Evolutionary conservation across 2,113 vertebrate species (phyloP), one percentile per base, ranked within the genome.

Genomic region (Corythoichthys haematopterus): DNA sequence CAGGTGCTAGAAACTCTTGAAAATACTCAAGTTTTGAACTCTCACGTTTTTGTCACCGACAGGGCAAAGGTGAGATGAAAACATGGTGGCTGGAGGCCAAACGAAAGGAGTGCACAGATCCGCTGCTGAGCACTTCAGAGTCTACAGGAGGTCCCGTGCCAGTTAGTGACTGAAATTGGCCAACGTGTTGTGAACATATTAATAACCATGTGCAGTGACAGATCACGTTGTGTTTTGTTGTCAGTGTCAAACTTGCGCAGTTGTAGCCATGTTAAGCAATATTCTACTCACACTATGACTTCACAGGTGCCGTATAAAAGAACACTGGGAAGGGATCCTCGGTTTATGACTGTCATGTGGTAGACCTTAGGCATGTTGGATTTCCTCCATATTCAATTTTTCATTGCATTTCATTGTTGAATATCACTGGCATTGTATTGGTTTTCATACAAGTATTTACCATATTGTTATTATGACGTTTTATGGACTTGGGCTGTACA

Each of bases 51-150:
- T 72, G 53, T 57, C 56, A 65, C 64, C 13, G 40, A 68, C 76
- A 92, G 91, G 91, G 90, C 5, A 92, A 93, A 84, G 90, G 89
- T n/a, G 88, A 90, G 15, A 92, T 93, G 89, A 91, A 74, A 35
- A 92, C 92, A 37, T 92, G 90, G 90, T 93, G 91, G 91, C 87
- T 92, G 9, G 88, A 92, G 50, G 81, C 87, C 56, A 92, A 90
- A 70, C 82, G 60, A 70, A 46, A 78, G 0, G 15, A 78, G 37
- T 10, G 15, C 3, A 61, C 57, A 12, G 77, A 90, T n/a, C 81
- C 65, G n/a, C 65, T 88, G 38, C 75, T 80, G 28, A 58, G 57
- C 53, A 46, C 76, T 9, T 58, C 68, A 50, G 74, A 84, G 57
- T 53, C 65, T 28, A 78, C 52, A 56, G 74, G 50, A 38, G 36